Percentiles rank a stretch among this genome's conserved stretches.
Evolutionary conservation across 2,888 invertebrate species (phyloP).

Genomic region (Polia nebulosa): DNA sequence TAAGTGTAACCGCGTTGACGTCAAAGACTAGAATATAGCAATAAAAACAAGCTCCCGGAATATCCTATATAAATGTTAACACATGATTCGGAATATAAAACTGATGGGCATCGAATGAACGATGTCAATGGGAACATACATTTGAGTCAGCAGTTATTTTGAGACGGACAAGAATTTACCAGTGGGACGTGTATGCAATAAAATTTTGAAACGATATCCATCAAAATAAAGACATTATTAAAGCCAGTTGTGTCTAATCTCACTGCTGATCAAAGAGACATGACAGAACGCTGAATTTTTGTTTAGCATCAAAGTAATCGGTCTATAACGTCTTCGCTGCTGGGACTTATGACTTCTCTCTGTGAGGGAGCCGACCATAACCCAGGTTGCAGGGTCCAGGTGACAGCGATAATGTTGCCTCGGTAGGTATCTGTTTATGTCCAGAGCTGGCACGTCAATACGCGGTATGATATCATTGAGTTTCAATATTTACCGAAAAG

Average conservation of each 20-base stretch:
- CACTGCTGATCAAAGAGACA: not conserved
- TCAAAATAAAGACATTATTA: constrained; percentile 6
- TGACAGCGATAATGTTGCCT: too few relatives aligned
- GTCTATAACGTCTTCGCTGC: not conserved
- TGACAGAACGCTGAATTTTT: not conserved
- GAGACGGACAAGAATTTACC: constrained; percentile 1
- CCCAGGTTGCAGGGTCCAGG: too few relatives aligned
- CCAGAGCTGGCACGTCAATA: too few relatives aligned
- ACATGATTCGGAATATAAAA: constrained; percentile 51
- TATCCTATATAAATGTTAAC: constrained; percentile 35
- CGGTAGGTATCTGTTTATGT: too few relatives aligned
- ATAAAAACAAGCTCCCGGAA: constrained; percentile 51
- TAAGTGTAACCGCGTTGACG: constrained; percentile 58
- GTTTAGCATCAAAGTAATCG: not conserved
- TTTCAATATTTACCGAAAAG: too few relatives aligned
- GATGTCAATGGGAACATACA: constrained; percentile 43
- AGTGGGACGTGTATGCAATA: constrained; percentile 13
- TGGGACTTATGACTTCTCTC: not conserved
- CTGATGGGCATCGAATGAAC: constrained; percentile 60
- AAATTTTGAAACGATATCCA: constrained; percentile 27
- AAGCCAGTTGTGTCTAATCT: not conserved
- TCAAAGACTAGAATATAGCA: constrained; percentile 50
- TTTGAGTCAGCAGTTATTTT: constrained; percentile 55
- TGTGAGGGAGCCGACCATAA: not conserved
- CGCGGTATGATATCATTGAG: too few relatives aligned